Evolutionary conservation across 2,888 invertebrate species (phyloP), one percentile per base, ranked within the genome.

Genomic region (Mamestra brassicae): DNA sequence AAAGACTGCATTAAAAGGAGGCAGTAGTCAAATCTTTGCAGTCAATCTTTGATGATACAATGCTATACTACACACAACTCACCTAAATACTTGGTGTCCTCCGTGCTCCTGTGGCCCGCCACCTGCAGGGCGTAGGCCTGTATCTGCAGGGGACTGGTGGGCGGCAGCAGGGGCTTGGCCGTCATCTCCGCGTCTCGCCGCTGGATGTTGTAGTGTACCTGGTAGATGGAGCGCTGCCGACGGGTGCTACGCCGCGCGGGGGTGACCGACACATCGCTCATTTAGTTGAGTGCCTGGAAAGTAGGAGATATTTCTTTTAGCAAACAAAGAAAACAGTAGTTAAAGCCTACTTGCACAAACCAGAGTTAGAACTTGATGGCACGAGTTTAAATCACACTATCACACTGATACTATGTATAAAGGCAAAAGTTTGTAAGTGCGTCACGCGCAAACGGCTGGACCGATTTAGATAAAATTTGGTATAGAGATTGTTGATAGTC

Each of bases 181-280:
- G 91, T 92, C 89, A 92, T 89, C 85, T 92, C 92, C 78, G 84
- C 87, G 57, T 89, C 87, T 2, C 86, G 85, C 38, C 89, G 87
- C 80, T 87, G 89, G 76, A 96, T 90, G 75, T 83, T 86, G 92
- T 95, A 96, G 89, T 96, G 96, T 42, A 94, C 94, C 87, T 93
- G 93, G 86, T 92, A 93, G 65, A 96, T 96, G 6, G 96, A 96
- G 60, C 95, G 92, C 88, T 93, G 92, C n/a, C 93, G 90, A 6
- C 94, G 94, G 34, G 88, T 45, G 71, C 71, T 85, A 54, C 86
- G 86, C 45, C 78, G 62, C 52, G 86, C 90, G 13, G 84, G 77
- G 64, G 81, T 77, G 26, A 85, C 79, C 10, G 86, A 84, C 55
- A 88, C 95, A 94, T 96, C 91, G 93, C 92, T 95, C 96, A 96